Evolutionary conservation across 1,140 invertebrate species (phyloP), one percentile per base, ranked within the genome.

Genomic region (Potamilus streckersoni): DNA sequence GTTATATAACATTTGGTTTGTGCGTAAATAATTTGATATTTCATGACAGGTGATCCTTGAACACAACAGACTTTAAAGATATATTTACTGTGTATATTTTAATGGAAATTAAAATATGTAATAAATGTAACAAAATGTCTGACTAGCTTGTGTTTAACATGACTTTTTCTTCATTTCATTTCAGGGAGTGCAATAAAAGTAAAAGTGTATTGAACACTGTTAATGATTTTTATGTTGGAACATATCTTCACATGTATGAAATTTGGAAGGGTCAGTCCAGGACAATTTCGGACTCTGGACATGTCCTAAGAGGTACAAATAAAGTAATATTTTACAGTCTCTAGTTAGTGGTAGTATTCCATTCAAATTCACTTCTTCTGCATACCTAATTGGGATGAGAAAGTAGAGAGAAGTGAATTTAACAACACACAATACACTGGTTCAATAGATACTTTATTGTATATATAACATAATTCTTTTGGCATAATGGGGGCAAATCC

Each of bases 241-340:
- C 90, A 8, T 90, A 91, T 77, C 86, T 91, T 58, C 86, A 89
- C 56, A 83, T 92, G 69, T 90, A 90, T 80, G 83, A 88, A 60
- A 84, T 89, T 8, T 92, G 92, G 92, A 90, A 90, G 80, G 82
- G 86, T 11, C 84, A 91, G 74, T 88, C 90, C 4, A 92, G 92
- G 80, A 92, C 91, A 19, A 91, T 92, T 49, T 82, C 84, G 55
- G 91, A 92, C 82, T 92, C 91, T 16, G 92, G 92, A 69, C 90
- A 86, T 84, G 87, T 92, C 55, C 82, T 92, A 13, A 91, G 92
- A 90, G 91, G 92, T 92, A 83, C 79, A 76, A 76, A 60, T 14
- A 12, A 5, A 55, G 19, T 74, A 49, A 49, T 11, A 11, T 49
- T 49, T 49, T 49, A 6, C 11, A 49, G 11, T 49, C 38, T n/a